Evolutionary conservation across 1,140 invertebrate genomes (phyloP), one percentile per base, ranked within the genome.

Genomic region (Eumeta japonica): DNA sequence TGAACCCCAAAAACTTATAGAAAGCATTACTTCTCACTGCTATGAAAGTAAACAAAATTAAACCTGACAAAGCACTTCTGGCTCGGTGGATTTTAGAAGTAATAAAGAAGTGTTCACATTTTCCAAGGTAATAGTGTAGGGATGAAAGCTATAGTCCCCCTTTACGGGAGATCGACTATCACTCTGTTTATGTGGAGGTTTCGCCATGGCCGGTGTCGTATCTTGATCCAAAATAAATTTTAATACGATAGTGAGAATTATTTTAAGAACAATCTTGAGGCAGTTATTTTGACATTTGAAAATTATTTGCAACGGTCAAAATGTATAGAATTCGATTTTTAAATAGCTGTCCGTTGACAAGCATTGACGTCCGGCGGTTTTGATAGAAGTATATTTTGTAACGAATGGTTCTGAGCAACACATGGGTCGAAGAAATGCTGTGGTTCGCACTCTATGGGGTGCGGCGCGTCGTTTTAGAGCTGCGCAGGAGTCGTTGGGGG

Each of bases 1-100:
- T n/a, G n/a, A n/a, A n/a, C n/a, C n/a, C n/a, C n/a, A n/a, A n/a
- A n/a, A n/a, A n/a, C n/a, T n/a, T n/a, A n/a, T n/a, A n/a, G n/a
- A n/a, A n/a, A n/a, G n/a, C n/a, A n/a, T n/a, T n/a, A n/a, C n/a
- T n/a, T n/a, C n/a, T n/a, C n/a, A n/a, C n/a, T n/a, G n/a, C n/a
- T n/a, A n/a, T n/a, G n/a, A n/a, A n/a, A n/a, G n/a, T n/a, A n/a
- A n/a, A n/a, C n/a, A n/a, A n/a, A n/a, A n/a, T n/a, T n/a, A n/a
- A n/a, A 71, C 67, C 57, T 66, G 67, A 20, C 67, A 68, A 48
- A 72, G 36, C 67, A 72, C 62, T 39, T 72, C 67, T 1, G 58
- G 43, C 51, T 72, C 65, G 0, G 49, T 27, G 7, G 67, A 65
- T 33, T 67, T 60, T 10, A 72, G 45, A 3, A 72, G 51, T 3